Evolutionary conservation across 1,140 invertebrate species (phyloP).

Genomic region (Rhizoglyphus robini): DNA sequence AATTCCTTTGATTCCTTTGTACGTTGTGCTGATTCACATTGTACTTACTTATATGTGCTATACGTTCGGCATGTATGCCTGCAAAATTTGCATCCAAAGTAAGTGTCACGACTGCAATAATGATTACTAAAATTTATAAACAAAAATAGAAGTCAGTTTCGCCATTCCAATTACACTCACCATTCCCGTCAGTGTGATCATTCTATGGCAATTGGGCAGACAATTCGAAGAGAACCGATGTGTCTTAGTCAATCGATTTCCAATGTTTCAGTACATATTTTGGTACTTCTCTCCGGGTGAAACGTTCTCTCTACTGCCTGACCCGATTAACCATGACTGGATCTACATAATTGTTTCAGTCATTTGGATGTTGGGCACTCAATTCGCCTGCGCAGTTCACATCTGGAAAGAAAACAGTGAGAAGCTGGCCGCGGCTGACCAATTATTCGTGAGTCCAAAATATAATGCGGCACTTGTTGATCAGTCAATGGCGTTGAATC

Average conservation of each 20-base stretch:
- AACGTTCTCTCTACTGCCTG: constrained; percentile 61
- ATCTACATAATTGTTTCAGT: constrained; percentile 26
- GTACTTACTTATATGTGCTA: constrained; percentile 69
- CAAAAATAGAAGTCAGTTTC: constrained; percentile 36
- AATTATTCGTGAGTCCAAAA: constrained; percentile 40
- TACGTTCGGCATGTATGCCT: too few species aligned
- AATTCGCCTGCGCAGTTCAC: constrained; percentile 40
- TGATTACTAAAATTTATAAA: too few species aligned
- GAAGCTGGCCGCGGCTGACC: constrained; percentile 40
- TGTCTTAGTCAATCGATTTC: not conserved
- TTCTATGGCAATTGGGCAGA: constrained; percentile 23
- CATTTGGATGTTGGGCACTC: constrained; percentile 34
- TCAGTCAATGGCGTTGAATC: constrained; percentile 86
- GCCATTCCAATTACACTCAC: constrained; percentile 34
- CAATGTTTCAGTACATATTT: constrained; percentile 48
- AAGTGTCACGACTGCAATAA: constrained; percentile 71
- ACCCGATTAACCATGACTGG: too few species aligned
- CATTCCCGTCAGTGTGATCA: constrained; percentile 32
- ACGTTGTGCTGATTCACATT: constrained; percentile 58
- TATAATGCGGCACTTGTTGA: constrained; percentile 48
- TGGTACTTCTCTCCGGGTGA: too few species aligned
- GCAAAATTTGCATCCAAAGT: constrained; percentile 93
- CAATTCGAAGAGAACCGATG: not conserved
- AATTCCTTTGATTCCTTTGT: constrained; percentile 8
- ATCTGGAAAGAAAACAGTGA: constrained; percentile 43